Evolutionary conservation across 2,888 invertebrate genomes (phyloP).

Genomic region (Cheilosia pagana): DNA sequence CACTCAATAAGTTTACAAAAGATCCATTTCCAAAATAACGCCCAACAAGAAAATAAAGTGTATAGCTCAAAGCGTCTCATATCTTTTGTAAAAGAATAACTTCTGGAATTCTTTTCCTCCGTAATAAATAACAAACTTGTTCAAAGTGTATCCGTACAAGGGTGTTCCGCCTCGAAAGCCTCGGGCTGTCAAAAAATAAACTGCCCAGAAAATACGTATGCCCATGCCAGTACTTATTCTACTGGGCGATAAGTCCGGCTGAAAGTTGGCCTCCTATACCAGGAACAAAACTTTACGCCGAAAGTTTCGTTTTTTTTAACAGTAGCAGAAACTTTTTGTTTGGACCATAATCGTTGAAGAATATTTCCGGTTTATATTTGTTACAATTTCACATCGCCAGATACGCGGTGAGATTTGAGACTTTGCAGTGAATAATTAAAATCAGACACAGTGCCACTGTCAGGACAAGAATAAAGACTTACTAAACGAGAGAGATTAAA

Average conservation of each 20-base stretch:
- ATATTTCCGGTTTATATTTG: slow-evolving; percentile 36
- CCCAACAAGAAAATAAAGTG: not conserved
- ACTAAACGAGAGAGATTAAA: slow-evolving; percentile 48
- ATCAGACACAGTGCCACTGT: slow-evolving; percentile 13
- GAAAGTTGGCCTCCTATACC: not conserved
- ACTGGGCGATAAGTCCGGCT: no score
- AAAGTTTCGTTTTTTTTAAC: not conserved
- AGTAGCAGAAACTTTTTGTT: slow-evolving; percentile 6
- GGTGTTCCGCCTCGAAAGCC: slow-evolving; percentile 21
- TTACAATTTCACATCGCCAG: slow-evolving; percentile 4
- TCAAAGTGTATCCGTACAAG: slow-evolving; percentile 25
- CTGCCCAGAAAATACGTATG: slow-evolving; percentile 1
- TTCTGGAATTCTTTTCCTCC: slow-evolving; percentile 4
- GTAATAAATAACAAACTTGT: slow-evolving; percentile 43
- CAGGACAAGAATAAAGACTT: slow-evolving; percentile 26
- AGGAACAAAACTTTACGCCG: slow-evolving; percentile 3
- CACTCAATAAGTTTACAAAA: not conserved
- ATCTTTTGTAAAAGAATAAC: slow-evolving; percentile 22
- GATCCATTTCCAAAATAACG: not conserved
- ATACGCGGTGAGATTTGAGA: not conserved
- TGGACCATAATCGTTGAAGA: slow-evolving; percentile 21
- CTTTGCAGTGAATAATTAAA: slow-evolving; percentile 7
- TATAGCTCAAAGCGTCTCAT: slow-evolving; percentile 13
- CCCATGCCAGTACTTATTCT: not conserved
- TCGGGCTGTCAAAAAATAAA: slow-evolving; percentile 17